These are phyloP conservation scores for Nestor notabilis DNA, from an alignment of 2,113 vertebrate species.

Conservation along the genomic window DNA sequence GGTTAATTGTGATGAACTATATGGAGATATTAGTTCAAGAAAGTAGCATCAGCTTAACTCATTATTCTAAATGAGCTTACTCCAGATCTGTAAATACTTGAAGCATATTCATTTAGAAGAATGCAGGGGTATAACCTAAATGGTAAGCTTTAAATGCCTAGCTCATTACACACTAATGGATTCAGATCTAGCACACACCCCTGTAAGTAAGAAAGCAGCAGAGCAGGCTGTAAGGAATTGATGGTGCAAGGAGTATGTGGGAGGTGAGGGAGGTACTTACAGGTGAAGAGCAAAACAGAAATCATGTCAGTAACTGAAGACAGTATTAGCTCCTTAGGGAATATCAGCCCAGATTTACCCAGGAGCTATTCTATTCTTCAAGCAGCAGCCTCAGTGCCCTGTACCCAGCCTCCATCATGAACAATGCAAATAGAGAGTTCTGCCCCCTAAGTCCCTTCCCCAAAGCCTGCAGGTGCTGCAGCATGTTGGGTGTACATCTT, in stretches of 20 bases:
- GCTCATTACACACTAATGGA: not conserved
- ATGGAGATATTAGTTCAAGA: not conserved
- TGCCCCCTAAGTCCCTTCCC: not conserved
- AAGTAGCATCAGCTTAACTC: not conserved
- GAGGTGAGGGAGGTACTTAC: not conserved
- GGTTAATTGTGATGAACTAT: not conserved
- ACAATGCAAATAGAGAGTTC: not conserved
- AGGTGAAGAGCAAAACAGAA: not conserved
- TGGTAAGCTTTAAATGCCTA: not conserved
- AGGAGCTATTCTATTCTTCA: not conserved
- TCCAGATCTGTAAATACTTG: not conserved
- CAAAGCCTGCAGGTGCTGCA: accelerated
- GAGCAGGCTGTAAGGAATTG: not conserved
- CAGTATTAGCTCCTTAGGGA: not conserved
- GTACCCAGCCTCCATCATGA: not conserved
- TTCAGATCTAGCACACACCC: not conserved
- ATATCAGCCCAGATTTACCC: not conserved
- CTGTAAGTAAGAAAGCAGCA: not conserved
- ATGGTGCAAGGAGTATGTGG: not conserved
- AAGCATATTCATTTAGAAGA: not conserved
- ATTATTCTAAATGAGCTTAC: not conserved
- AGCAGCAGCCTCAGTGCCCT: not conserved
- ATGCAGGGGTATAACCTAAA: not conserved
- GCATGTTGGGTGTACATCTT: not conserved
- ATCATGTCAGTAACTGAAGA: not conserved